These are phyloP conservation scores for Mesaphorura yosii DNA, from an alignment of 1,140 invertebrate genomes.

Conservation along the genomic window DNA sequence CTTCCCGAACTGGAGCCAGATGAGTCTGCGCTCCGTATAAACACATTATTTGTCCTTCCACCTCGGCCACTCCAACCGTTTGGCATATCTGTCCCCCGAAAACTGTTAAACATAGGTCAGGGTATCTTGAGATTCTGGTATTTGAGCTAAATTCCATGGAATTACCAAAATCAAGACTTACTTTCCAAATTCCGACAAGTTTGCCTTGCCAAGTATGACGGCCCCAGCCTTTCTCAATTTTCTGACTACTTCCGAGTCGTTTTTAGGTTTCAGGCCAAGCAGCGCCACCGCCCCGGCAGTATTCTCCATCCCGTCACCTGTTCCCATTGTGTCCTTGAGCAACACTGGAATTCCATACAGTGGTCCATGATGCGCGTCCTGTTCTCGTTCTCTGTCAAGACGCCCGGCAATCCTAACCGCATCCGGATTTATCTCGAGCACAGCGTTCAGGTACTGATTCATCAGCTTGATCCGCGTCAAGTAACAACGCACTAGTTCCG, in stretches of 20 bases:
- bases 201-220: slow-evolving; percentile 11
- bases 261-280: slow-evolving; percentile 1
- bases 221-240: slow-evolving; percentile 2
- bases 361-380: not conserved
- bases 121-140: not conserved
- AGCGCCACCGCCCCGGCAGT: slow-evolving; percentile 12
- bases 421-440: not conserved
- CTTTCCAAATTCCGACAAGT: slow-evolving; percentile 9
- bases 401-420: not conserved
- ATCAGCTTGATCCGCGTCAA: not conserved
- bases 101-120: slow-evolving; percentile 10
- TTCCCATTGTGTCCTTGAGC: slow-evolving; percentile 13
- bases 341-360: slow-evolving; percentile 17
- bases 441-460: slow-evolving; percentile 6
- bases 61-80: slow-evolving; percentile 18
- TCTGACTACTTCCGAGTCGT: slow-evolving; percentile 5
- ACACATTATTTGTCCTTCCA: slow-evolving; percentile 11
- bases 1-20: slow-evolving; percentile 10
- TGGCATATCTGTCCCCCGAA: slow-evolving; percentile 9
- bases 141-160: not conserved
- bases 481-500: not conserved
- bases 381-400: not conserved
- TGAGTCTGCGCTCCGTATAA: not conserved
- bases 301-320: slow-evolving; percentile 10
- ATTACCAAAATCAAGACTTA: not conserved